Evolutionary conservation across 37 sponge, comb jelly and placozoan species (phyloP).

Genomic region (Diacarnus erythraeanus): DNA sequence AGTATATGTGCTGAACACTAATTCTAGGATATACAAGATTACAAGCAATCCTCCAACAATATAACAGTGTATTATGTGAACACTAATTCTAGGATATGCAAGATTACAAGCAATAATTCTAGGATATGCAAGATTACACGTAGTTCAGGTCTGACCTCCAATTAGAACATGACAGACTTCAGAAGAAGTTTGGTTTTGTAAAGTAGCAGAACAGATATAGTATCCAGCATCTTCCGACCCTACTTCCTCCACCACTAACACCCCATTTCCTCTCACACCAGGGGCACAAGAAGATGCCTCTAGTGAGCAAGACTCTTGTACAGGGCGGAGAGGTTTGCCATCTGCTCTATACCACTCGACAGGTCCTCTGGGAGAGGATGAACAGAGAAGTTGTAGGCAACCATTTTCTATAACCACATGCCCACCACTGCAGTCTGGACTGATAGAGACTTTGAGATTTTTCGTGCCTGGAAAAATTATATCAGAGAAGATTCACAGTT

Average conservation of each 20-base stretch:
- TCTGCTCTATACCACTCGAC: conserved; percentile 15
- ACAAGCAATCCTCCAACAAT: not conserved
- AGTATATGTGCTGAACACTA: not conserved
- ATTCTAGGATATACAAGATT: not conserved
- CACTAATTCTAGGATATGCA: not conserved
- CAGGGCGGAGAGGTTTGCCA: not conserved
- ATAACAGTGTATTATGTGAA: not conserved
- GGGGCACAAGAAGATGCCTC: not conserved
- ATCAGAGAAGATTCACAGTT: not conserved
- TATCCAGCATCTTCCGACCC: conserved; percentile 24
- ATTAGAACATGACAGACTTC: conserved; percentile 40
- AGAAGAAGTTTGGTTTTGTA: conserved; percentile 13
- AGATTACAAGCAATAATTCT: not conserved
- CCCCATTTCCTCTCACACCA: not conserved
- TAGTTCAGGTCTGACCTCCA: conserved; percentile 30
- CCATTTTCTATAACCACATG: conserved; percentile 26
- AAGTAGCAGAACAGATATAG: conserved; percentile 39
- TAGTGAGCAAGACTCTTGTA: not conserved
- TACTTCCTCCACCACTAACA: conserved; percentile 23
- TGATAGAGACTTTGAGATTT: not conserved
- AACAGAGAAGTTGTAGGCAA: conserved; percentile 22
- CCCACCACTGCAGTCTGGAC: conserved; percentile 10
- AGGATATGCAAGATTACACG: not conserved
- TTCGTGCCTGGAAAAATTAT: conserved; percentile 1
- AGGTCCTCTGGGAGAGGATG: conserved; percentile 21